These are phyloP conservation scores for Pantelozetes paolii DNA, from an alignment of 2,888 invertebrate genomes.

Conservation along the genomic window DNA sequence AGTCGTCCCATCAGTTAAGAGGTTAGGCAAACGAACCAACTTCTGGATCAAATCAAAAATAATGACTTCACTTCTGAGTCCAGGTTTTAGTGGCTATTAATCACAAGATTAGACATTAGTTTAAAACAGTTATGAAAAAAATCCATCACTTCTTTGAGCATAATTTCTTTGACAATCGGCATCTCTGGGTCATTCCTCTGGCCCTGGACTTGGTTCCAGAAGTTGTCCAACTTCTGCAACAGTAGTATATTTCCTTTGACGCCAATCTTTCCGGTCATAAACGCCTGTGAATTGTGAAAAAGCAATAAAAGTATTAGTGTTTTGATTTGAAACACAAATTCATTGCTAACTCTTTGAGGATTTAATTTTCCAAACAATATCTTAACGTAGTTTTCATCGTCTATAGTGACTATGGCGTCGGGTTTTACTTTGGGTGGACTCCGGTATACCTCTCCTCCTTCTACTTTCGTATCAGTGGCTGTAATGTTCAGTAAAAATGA, in stretches of 20 bases:
- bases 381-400: constrained; percentile 77
- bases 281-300: constrained; percentile 60
- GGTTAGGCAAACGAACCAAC: constrained; percentile 54
- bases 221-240: constrained; percentile 69
- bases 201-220: constrained; percentile 66
- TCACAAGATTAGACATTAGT: background rate
- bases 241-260: constrained; percentile 87
- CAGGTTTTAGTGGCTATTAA: constrained; percentile 45
- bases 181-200: constrained; percentile 47
- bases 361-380: constrained; percentile 59
- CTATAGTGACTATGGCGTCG: constrained; percentile 76
- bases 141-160: constrained; percentile 38
- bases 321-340: too few relatives aligned
- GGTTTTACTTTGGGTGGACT: constrained; percentile 62
- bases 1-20: background rate
- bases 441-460: constrained; percentile 62
- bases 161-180: constrained; percentile 45
- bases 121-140: background rate
- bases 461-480: constrained; percentile 77
- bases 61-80: constrained; percentile 46
- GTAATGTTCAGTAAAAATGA: background rate
- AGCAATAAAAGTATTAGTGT: too few relatives aligned
- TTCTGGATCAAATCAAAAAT: constrained; percentile 46
- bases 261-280: constrained; percentile 85
- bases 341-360: constrained; percentile 53